A percentile compares a stretch with the other conserved stretches of the same genome.
phyloP scores from a whole-genome alignment of 2,888 invertebrate species.

The Melinopterus prodromus region DNA sequence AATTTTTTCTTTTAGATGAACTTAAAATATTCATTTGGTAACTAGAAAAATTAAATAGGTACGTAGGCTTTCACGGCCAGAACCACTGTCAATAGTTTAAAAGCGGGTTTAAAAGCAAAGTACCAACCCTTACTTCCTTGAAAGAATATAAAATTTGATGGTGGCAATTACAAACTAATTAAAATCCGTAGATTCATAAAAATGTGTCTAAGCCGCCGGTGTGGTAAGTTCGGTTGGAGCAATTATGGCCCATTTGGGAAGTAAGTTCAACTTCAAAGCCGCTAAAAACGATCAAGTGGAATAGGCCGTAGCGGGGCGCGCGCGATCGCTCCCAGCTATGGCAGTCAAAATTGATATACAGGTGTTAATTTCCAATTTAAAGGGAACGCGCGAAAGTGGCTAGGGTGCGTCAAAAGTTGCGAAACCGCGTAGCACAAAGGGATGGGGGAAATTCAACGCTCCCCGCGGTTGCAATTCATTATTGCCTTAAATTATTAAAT shows the following conservation, averaged over 20 bases:
- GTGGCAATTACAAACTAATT: not conserved
- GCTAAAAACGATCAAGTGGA: not conserved
- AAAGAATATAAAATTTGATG: not conserved
- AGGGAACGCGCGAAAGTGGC: not conserved
- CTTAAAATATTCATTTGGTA: too few species aligned
- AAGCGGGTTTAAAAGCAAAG: too few species aligned
- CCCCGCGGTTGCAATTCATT: not conserved
- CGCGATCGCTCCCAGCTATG: not conserved
- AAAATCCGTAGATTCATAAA: not conserved
- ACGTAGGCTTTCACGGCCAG: too few species aligned
- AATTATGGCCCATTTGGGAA: not conserved
- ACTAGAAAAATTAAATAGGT: too few species aligned
- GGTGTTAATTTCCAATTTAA: slow-evolving; percentile 20
- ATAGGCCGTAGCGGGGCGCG: not conserved
- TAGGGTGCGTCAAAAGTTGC: not conserved
- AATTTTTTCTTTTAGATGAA: too few species aligned
- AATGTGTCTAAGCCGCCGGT: slow-evolving; percentile 5
- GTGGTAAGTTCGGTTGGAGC: not conserved
- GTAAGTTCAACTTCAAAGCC: not conserved
- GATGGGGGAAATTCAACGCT: not conserved
- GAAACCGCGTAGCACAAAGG: not conserved
- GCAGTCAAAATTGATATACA: slow-evolving; percentile 18
- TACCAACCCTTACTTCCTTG: not conserved
- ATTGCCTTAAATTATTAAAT: not conserved
- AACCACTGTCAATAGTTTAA: too few species aligned